Percentiles rank a stretch among this genome's conserved stretches.
phyloP scores from a whole-genome alignment of 2,888 invertebrate species.

The Pheosia gnoma region DNA sequence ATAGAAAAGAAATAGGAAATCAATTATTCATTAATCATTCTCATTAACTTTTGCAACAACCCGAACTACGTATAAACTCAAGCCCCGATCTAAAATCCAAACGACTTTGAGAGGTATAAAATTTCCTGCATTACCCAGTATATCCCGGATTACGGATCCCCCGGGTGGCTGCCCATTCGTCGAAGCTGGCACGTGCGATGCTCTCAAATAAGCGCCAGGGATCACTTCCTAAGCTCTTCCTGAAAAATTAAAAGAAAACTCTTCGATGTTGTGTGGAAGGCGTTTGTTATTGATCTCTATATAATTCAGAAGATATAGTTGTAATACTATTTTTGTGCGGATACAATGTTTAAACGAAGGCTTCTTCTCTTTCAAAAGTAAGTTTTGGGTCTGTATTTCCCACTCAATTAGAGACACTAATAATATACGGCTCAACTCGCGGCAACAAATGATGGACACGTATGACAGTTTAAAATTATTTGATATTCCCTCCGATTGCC shows the following conservation, averaged over 20 bases:
- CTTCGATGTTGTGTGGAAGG: too few species aligned
- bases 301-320: too few species aligned
- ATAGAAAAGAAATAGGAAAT: background rate
- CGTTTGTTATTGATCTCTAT: background rate
- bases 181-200: conserved; percentile 43
- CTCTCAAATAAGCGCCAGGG: conserved; percentile 44
- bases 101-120: conserved; percentile 35
- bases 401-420: too few species aligned
- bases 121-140: conserved; percentile 35
- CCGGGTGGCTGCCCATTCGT: conserved; percentile 37
- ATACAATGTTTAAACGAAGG: too few species aligned
- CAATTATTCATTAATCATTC: background rate
- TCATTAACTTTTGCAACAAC: background rate
- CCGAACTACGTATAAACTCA: conserved; percentile 1
- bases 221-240: conserved; percentile 46
- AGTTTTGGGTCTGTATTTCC: too few species aligned
- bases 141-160: conserved; percentile 49
- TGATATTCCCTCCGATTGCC: too few species aligned
- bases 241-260: conserved; percentile 53
- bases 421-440: too few species aligned
- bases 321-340: too few species aligned
- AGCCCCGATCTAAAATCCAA: conserved; percentile 24
- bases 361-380: too few species aligned
- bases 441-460: too few species aligned
- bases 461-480: too few species aligned